Conservation (phyloP, 2,113 vertebrate genomes). For the Anolis carolinensis region DNA sequence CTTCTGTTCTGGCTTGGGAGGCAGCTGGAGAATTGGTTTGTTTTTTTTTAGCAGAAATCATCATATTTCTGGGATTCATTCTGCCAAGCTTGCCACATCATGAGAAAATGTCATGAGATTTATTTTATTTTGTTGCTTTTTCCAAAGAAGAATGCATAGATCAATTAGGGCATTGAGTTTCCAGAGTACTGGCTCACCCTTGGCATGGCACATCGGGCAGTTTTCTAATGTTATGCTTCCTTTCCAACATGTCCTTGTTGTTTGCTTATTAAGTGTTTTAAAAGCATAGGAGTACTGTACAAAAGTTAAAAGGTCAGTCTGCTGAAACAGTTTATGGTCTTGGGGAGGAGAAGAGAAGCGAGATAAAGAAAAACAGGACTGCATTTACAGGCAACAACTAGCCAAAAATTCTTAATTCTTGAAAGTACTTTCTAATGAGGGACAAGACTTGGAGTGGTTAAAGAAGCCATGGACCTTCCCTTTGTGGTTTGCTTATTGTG, state of each 20-base stretch:
- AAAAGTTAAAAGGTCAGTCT: not conserved
- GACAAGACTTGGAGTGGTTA: no score
- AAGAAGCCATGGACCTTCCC: not conserved
- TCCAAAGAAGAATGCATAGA: not conserved
- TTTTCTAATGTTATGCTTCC: not conserved
- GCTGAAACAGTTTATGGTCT: not conserved
- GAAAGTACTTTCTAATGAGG: no score
- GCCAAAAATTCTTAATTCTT: not conserved
- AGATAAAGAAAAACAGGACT: not conserved
- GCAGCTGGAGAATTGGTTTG: not conserved
- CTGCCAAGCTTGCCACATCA: conserved; percentile 23
- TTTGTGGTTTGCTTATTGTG: not conserved
- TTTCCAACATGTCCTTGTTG: not conserved
- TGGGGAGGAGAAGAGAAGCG: not conserved
- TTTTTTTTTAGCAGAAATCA: not conserved
- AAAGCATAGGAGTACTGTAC: not conserved
- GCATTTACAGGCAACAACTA: not conserved
- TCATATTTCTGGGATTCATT: not conserved
- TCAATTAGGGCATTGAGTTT: no score
- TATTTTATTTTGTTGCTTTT: conserved; percentile 15
- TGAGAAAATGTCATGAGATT: not conserved
- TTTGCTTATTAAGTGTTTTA: not conserved
- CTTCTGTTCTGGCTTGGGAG: not conserved
- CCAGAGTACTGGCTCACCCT: no score
- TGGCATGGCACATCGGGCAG: not conserved